These are phyloP conservation scores for Hemiscyllium ocellatum DNA, from an alignment of 2,113 vertebrate genomes.

Conservation along the genomic window DNA sequence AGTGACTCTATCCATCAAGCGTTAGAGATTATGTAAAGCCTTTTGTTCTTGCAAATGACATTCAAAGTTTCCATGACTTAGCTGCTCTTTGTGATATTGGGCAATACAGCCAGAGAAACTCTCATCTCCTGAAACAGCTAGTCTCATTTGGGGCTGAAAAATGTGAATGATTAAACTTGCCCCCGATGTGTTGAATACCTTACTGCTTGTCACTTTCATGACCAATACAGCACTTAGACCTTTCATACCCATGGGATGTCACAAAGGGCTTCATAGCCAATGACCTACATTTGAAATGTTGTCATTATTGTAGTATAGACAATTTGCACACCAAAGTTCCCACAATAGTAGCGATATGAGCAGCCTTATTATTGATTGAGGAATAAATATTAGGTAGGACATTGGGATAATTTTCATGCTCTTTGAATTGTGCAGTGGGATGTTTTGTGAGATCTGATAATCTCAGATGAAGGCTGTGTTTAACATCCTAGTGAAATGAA, in stretches of 20 bases:
- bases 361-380: background rate
- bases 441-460: background rate
- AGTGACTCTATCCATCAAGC: background rate
- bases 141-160: background rate
- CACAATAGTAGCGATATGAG: background rate
- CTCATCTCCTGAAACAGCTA: background rate
- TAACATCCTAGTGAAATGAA: background rate
- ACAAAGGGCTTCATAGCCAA: background rate
- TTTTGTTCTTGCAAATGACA: background rate
- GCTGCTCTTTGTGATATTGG: background rate
- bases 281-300: constrained; percentile 9
- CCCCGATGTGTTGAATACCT: background rate
- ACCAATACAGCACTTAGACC: background rate
- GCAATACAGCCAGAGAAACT: background rate
- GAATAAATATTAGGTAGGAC: background rate
- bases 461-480: background rate
- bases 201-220: background rate
- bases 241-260: background rate
- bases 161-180: background rate
- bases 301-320: background rate
- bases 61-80: background rate
- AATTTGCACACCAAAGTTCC: background rate
- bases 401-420: background rate
- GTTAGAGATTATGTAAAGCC: background rate
- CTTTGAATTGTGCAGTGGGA: background rate